Evolutionary conservation across 2,113 vertebrate genomes (phyloP).

Genomic region (Alethe diademata): DNA sequence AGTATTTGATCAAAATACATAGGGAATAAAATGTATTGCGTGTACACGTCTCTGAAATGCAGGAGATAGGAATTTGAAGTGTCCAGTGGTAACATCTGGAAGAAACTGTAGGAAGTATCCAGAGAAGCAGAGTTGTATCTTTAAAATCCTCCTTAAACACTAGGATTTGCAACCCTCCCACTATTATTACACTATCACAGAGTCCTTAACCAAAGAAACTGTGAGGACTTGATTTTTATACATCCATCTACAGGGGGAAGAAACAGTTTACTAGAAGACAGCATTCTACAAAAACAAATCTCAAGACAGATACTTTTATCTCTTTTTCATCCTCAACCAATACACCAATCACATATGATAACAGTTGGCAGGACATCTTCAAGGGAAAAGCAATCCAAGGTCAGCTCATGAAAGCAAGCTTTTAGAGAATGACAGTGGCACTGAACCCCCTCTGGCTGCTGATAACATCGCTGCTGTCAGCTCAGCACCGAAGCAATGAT

Average conservation of each 20-base stretch:
- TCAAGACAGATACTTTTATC: not conserved
- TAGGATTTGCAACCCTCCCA: not conserved
- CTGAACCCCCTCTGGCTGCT: not conserved
- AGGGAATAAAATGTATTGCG: not conserved
- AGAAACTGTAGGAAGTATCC: not conserved
- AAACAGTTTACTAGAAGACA: not conserved
- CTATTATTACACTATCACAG: not conserved
- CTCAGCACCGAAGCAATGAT: not conserved
- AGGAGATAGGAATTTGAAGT: not conserved
- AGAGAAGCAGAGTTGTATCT: not conserved
- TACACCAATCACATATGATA: not conserved
- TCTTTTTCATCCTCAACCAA: constrained; percentile 1
- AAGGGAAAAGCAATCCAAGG: not conserved
- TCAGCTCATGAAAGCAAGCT: constrained; percentile 34
- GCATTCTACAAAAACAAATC: not conserved
- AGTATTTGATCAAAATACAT: not conserved
- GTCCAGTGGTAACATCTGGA: not conserved
- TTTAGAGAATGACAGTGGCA: not conserved
- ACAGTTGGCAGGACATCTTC: not conserved
- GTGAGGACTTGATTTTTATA: not conserved
- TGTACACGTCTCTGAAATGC: not conserved
- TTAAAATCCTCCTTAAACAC: not conserved
- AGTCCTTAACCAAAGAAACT: not conserved
- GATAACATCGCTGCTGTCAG: not conserved
- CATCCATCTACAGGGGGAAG: accelerated